Percentiles rank a stretch among this genome's conserved stretches.
Evolutionary conservation across 1,140 invertebrate species (phyloP).

Genomic region (Pseudomyrmex gracilis): DNA sequence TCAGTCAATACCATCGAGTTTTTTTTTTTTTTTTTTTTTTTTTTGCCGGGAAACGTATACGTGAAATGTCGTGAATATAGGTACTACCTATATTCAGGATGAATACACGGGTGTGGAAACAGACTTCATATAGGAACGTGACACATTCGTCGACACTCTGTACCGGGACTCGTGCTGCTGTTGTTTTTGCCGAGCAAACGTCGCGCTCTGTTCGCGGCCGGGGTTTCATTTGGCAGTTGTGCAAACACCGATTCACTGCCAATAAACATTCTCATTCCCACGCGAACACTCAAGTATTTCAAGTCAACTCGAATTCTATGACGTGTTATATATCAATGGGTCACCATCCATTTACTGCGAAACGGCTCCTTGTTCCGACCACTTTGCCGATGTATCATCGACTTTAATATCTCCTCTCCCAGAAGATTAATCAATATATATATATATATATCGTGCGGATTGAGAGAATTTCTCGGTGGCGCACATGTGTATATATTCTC

Average conservation of each 20-base stretch:
- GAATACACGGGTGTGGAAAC: constrained; percentile 23
- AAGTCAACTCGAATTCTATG: constrained; percentile 59
- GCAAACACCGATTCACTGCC: constrained; percentile 71
- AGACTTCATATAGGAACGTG: constrained; percentile 51
- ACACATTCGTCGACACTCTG: constrained; percentile 55
- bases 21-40: constrained; percentile 15
- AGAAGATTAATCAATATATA: constrained; percentile 34
- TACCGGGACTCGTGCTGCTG: constrained; percentile 14
- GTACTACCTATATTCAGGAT: neutral
- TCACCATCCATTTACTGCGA: neutral
- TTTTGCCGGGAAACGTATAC: neutral
- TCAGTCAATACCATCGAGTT: constrained; percentile 25
- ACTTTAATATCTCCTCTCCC: constrained; percentile 2
- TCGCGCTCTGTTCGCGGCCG: constrained; percentile 10
- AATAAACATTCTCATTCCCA: constrained; percentile 67
- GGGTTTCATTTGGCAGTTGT: constrained; percentile 73
- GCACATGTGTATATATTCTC: neutral
- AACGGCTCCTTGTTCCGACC: neutral
- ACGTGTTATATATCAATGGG: constrained; percentile 24
- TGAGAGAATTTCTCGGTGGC: constrained; percentile 3
- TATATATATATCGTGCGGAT: neutral
- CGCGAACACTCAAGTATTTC: constrained; percentile 64
- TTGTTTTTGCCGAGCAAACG: constrained; percentile 70
- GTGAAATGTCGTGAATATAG: constrained; percentile 14
- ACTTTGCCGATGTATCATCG: constrained; percentile 5